phyloP scores from a whole-genome alignment of 2,797 vertebrate genomes.

The Cyclura pinguis region DNA sequence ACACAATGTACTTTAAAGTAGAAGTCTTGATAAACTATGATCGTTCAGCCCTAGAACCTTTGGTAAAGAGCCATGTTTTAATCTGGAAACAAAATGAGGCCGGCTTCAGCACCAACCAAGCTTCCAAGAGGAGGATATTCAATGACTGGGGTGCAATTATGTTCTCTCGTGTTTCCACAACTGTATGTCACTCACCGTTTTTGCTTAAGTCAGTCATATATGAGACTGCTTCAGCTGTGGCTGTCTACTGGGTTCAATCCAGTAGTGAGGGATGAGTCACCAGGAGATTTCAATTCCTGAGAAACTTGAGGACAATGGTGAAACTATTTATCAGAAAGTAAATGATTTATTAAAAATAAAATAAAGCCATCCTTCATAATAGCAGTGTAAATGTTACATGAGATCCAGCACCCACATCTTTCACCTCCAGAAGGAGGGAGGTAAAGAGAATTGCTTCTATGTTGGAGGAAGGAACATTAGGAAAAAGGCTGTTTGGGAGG shows the following conservation, averaged over 20 bases:
- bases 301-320: slow-evolving; percentile 17
- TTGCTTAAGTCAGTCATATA: background rate
- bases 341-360: background rate
- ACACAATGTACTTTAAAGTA: too few relatives aligned
- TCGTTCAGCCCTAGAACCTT: too few relatives aligned
- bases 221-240: background rate
- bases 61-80: too few relatives aligned
- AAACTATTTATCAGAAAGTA: slow-evolving; percentile 18
- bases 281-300: slow-evolving; percentile 30
- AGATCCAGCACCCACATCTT: slow-evolving; percentile 16
- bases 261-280: slow-evolving; percentile 58
- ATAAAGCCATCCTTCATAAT: background rate
- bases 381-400: background rate
- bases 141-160: background rate
- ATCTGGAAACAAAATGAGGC: too few relatives aligned
- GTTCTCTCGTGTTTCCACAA: background rate
- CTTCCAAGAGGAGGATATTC: background rate
- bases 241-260: background rate
- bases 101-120: too few relatives aligned
- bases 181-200: background rate
- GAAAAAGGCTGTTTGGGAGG: slow-evolving; percentile 23
- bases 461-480: slow-evolving; percentile 18
- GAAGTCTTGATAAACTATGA: too few relatives aligned
- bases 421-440: slow-evolving; percentile 18
- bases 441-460: background rate